phyloP scores from a whole-genome alignment of 2,888 invertebrate genomes.

The Yponomeuta malinellus region DNA sequence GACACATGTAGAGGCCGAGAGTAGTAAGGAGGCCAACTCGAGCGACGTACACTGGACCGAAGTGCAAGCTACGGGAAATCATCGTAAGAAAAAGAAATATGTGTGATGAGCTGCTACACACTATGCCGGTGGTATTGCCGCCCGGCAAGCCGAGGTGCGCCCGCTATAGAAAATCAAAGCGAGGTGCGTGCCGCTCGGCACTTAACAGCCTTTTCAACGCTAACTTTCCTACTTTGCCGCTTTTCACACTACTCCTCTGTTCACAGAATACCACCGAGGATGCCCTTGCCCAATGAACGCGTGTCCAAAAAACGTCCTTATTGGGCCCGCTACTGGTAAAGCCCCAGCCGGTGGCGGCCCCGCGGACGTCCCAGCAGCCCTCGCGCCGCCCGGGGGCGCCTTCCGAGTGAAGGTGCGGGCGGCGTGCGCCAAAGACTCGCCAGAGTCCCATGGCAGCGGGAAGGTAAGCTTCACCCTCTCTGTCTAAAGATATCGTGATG shows the following conservation, averaged over 20 bases:
- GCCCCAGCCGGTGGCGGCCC: slow-evolving; percentile 84
- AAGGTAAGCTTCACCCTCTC: slow-evolving; percentile 40
- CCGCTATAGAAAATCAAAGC: too few relatives aligned
- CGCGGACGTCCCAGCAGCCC: slow-evolving; percentile 52
- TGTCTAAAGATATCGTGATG: not conserved
- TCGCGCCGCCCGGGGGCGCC: slow-evolving; percentile 70
- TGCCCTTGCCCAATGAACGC: slow-evolving; percentile 94
- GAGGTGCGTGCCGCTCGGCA: too few relatives aligned
- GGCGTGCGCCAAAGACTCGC: slow-evolving; percentile 54
- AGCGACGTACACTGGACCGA: too few relatives aligned
- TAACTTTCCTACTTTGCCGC: too few relatives aligned
- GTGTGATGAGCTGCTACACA: too few relatives aligned
- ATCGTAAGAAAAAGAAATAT: too few relatives aligned
- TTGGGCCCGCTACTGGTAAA: slow-evolving; percentile 98
- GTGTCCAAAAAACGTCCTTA: slow-evolving; percentile 99
- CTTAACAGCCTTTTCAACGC: too few relatives aligned
- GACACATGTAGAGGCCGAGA: too few relatives aligned
- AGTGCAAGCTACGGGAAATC: too few relatives aligned
- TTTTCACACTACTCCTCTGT: not conserved
- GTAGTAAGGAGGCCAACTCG: too few relatives aligned
- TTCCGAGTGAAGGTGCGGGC: slow-evolving; percentile 70
- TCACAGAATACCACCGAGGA: slow-evolving; percentile 71
- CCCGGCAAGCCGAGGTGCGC: too few relatives aligned
- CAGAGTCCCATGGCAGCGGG: slow-evolving; percentile 65
- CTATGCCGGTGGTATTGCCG: too few relatives aligned